Conservation (phyloP, 2,888 invertebrate genomes). For the Drosophila formosana region DNA sequence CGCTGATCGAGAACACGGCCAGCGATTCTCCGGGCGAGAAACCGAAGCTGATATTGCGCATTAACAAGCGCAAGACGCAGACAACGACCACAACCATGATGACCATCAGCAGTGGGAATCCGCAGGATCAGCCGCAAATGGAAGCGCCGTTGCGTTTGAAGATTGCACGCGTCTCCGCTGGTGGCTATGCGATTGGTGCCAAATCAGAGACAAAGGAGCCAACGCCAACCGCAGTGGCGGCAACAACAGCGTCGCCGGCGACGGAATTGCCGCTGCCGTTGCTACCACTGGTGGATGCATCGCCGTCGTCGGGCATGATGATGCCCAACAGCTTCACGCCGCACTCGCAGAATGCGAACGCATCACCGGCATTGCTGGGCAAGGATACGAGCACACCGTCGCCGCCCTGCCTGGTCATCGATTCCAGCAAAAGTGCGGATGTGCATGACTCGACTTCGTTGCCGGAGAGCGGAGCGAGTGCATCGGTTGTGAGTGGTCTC, state of each 20-base stretch:
- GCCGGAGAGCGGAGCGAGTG: constrained; percentile 62
- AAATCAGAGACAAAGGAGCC: constrained; percentile 61
- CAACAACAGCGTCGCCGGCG: constrained; percentile 34
- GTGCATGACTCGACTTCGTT: constrained; percentile 78
- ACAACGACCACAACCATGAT: constrained; percentile 43
- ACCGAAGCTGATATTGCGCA: constrained; percentile 92
- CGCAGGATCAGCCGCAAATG: constrained; percentile 25
- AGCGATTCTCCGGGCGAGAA: constrained; percentile 85
- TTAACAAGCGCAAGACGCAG: constrained; percentile 85
- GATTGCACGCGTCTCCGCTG: constrained; percentile 92
- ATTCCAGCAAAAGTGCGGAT: constrained; percentile 78
- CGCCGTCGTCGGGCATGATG: constrained; percentile 40
- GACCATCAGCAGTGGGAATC: constrained; percentile 19
- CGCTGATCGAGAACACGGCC: constrained; percentile 86
- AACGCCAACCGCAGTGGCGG: constrained; percentile 34
- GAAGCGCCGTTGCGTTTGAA: constrained; percentile 92
- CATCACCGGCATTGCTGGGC: constrained; percentile 65
- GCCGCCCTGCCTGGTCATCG: constrained; percentile 79
- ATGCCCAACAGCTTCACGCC: constrained; percentile 65
- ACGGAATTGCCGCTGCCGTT: constrained; percentile 45
- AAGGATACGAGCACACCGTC: constrained; percentile 80
- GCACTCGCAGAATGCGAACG: constrained; percentile 71
- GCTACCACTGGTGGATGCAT: constrained; percentile 37
- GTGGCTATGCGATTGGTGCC: constrained; percentile 86
- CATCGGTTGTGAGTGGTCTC: constrained; percentile 25